phyloP scores from a whole-genome alignment of 2,113 vertebrate genomes.

The Trichechus manatus region DNA sequence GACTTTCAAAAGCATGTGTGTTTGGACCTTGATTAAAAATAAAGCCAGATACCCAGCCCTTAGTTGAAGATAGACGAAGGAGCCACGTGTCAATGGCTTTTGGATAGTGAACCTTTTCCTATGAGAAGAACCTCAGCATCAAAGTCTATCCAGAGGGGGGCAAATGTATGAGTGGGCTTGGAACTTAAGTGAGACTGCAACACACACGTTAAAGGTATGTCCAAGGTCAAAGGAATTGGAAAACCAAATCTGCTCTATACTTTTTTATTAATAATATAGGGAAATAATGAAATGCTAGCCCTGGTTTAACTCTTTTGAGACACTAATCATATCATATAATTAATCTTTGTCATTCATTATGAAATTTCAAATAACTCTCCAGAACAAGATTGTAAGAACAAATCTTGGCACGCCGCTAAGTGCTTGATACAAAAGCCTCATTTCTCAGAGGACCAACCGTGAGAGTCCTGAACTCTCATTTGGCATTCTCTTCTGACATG shows the following conservation, averaged over 20 bases:
- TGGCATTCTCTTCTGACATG: background rate
- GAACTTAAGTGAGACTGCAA: conserved; percentile 7
- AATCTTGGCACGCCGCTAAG: background rate
- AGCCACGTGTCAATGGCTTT: background rate
- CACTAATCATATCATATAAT: conserved; percentile 64
- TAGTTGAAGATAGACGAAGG: background rate
- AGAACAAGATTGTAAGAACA: conserved; percentile 57
- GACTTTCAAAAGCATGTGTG: background rate
- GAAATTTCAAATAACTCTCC: conserved; percentile 68
- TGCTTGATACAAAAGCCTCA: background rate
- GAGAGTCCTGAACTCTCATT: background rate
- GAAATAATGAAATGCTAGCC: conserved; percentile 63
- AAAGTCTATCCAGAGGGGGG: background rate
- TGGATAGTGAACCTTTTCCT: background rate
- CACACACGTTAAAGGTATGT: background rate
- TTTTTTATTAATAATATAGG: conserved; percentile 62
- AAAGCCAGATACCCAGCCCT: background rate
- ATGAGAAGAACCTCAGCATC: background rate
- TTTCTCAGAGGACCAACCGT: background rate
- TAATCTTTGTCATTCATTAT: conserved; percentile 71
- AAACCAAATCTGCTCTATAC: conserved; percentile 5
- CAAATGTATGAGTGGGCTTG: background rate
- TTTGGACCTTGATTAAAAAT: conserved; percentile 9
- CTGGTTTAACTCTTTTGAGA: conserved; percentile 66
- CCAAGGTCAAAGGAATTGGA: conserved; percentile 52